Evolutionary conservation across 1,140 invertebrate species (phyloP).

Genomic region (Drosophila truncata): DNA sequence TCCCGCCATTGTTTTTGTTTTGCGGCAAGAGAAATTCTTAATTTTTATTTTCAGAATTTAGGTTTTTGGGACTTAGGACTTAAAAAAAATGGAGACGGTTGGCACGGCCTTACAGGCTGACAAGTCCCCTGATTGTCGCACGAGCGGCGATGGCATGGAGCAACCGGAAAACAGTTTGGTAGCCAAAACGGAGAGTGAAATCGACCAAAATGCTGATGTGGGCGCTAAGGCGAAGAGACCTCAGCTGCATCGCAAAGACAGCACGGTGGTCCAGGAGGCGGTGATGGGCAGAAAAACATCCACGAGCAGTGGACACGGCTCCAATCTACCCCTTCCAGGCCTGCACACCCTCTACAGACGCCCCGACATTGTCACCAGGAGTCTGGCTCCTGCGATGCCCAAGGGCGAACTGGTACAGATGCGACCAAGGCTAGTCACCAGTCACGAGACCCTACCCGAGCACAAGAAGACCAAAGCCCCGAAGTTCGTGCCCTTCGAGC

Average conservation of each 20-base stretch:
- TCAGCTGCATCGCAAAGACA: conserved; percentile 59
- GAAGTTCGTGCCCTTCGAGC: conserved; percentile 95
- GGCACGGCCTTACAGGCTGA: conserved; percentile 3
- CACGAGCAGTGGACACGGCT: neutral
- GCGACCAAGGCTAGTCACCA: conserved; percentile 61
- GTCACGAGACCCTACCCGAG: conserved; percentile 35
- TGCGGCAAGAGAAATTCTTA: conserved; percentile 55
- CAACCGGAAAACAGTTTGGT: conserved; percentile 82
- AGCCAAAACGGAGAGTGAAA: conserved; percentile 45
- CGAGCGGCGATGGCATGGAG: conserved; percentile 88
- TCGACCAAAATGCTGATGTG: conserved; percentile 14
- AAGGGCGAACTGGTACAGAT: conserved; percentile 77
- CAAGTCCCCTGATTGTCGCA: conserved; percentile 71
- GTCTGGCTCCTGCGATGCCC: conserved; percentile 69
- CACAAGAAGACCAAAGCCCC: conserved; percentile 89
- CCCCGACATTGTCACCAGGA: conserved; percentile 54
- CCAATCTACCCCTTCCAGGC: conserved; percentile 60
- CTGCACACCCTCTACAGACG: conserved; percentile 74
- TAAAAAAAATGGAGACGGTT: conserved; percentile 43
- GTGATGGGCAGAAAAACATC: conserved; percentile 44
- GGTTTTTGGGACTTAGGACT: neutral
- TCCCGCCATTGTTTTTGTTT: conserved; percentile 60
- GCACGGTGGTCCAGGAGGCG: conserved; percentile 53
- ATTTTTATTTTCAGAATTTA: conserved; percentile 8
- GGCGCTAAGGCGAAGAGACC: conserved; percentile 39